phyloP scores from a whole-genome alignment of 2,113 vertebrate genomes.

The Eulacestoma nigropectus region DNA sequence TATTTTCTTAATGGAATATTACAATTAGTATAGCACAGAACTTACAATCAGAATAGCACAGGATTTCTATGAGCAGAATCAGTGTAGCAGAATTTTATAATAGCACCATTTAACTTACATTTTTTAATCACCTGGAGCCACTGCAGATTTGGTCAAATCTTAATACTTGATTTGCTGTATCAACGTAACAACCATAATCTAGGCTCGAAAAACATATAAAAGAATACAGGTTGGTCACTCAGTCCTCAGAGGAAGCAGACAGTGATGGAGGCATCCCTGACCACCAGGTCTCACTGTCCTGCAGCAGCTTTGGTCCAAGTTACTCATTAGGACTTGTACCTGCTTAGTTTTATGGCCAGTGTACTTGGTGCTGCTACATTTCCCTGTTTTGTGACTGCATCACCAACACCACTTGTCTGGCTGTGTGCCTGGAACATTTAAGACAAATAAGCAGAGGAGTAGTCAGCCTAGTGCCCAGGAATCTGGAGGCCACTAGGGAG shows the following conservation, averaged over 20 bases:
- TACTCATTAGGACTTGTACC: background rate
- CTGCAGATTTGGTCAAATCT: background rate
- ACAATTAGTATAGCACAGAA: background rate
- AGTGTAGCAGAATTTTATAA: background rate
- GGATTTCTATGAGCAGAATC: background rate
- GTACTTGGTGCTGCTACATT: background rate
- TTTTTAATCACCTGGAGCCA: background rate
- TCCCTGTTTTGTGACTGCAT: background rate
- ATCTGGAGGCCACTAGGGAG: background rate
- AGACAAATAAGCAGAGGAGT: background rate
- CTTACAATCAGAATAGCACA: background rate
- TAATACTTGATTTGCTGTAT: background rate
- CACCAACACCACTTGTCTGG: background rate
- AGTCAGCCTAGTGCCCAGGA: background rate
- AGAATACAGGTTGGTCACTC: background rate
- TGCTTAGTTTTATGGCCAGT: background rate
- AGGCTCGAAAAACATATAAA: background rate
- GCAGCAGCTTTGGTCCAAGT: background rate
- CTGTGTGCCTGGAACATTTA: background rate
- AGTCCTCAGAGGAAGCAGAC: background rate
- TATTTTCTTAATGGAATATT: background rate
- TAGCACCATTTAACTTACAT: background rate
- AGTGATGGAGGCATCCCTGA: background rate
- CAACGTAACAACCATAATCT: background rate
- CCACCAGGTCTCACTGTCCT: background rate